Percentiles rank a stretch among this genome's conserved stretches.
Evolutionary conservation across 2,888 invertebrate genomes (phyloP).

Genomic region (Sphecodes monilicornis): DNA sequence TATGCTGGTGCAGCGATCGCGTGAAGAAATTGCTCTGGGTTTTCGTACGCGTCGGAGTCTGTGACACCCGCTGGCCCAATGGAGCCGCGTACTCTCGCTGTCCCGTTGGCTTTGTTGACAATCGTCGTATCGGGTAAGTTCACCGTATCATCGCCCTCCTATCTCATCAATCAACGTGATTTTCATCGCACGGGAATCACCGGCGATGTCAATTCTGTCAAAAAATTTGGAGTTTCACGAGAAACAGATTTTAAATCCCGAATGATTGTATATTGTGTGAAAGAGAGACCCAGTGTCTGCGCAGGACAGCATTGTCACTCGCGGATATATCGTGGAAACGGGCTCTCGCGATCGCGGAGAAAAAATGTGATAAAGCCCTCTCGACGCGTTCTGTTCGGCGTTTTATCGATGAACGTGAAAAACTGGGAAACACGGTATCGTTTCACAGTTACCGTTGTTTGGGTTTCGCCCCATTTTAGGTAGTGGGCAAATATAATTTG

Average conservation of each 20-base stretch:
- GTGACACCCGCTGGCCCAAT: constrained; percentile 72
- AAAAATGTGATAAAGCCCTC: constrained; percentile 1
- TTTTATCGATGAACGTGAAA: constrained; percentile 39
- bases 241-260: constrained; percentile 38
- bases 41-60: constrained; percentile 72
- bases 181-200: not conserved
- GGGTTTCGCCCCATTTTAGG: constrained; percentile 30
- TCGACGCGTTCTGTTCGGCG: not conserved
- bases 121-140: constrained; percentile 70
- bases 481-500: constrained; percentile 57
- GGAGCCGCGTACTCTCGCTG: constrained; percentile 72
- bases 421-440: constrained; percentile 38
- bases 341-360: not conserved
- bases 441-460: constrained; percentile 36
- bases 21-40: constrained; percentile 58
- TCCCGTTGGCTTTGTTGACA: constrained; percentile 75
- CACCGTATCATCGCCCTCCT: not conserved
- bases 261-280: constrained; percentile 10
- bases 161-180: not conserved
- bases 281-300: constrained; percentile 12
- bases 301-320: constrained; percentile 34
- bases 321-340: constrained; percentile 25
- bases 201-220: not conserved
- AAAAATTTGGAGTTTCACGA: not conserved
- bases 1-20: constrained; percentile 65